Conservation (phyloP, 2,797 vertebrate genomes). For the Acanthurus lineatus region DNA sequence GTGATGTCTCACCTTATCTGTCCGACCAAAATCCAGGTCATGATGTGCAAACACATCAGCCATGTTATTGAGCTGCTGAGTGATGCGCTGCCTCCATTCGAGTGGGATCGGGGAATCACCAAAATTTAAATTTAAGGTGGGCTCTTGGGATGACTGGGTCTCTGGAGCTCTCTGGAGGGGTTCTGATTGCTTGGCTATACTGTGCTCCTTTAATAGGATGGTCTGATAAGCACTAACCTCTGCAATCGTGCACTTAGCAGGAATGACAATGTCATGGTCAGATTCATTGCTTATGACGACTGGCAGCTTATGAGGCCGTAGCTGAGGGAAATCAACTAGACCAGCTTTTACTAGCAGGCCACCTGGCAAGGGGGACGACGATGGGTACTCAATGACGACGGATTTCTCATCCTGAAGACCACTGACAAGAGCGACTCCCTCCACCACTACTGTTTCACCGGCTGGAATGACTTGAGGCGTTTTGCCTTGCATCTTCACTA, state of each 20-base stretch:
- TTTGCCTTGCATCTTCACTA: slow-evolving; percentile 7
- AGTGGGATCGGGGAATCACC: not conserved
- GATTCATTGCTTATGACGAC: not conserved
- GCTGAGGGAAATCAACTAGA: not conserved
- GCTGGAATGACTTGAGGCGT: slow-evolving; percentile 2
- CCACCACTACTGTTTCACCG: not conserved
- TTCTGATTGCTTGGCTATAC: not conserved
- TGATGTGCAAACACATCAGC: not conserved
- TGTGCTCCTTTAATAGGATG: not conserved
- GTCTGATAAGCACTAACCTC: not conserved
- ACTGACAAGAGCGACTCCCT: not conserved
- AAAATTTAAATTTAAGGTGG: not conserved
- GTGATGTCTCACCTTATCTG: not conserved
- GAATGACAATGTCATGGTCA: not conserved
- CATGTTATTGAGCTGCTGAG: not conserved
- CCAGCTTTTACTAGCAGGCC: not conserved
- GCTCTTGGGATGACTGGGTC: not conserved
- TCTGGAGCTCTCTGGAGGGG: not conserved
- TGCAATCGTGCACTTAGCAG: not conserved
- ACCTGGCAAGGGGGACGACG: not conserved
- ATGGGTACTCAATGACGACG: not conserved
- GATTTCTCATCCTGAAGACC: slow-evolving; percentile 7
- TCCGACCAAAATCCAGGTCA: not conserved
- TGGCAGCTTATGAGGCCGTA: not conserved
- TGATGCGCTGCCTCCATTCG: not conserved